These are phyloP conservation scores for Prionchulus punctatus DNA, from an alignment of 2,888 invertebrate genomes.

Conservation along the genomic window DNA sequence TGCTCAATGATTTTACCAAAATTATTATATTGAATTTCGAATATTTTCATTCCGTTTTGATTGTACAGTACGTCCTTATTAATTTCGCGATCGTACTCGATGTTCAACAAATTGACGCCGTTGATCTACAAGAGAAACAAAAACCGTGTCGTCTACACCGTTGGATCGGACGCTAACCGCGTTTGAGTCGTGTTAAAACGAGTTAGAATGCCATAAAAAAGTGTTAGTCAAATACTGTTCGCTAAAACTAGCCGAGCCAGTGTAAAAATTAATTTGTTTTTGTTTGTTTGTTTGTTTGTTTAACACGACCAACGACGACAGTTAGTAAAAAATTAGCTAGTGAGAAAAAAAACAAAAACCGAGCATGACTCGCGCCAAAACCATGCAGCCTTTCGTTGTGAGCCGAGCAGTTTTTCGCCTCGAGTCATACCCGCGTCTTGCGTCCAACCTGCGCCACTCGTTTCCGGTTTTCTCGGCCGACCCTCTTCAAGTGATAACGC, in stretches of 20 bases:
- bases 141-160: too few relatives aligned
- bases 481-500: conserved; percentile 65
- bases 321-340: not conserved
- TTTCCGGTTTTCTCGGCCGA: not conserved
- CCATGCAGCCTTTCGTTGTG: not conserved
- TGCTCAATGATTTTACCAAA: conserved; percentile 48
- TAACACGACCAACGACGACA: too few relatives aligned
- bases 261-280: too few relatives aligned
- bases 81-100: conserved; percentile 78
- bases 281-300: too few relatives aligned
- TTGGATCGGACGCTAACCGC: too few relatives aligned
- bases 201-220: too few relatives aligned
- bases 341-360: not conserved
- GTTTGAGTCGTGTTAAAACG: too few relatives aligned
- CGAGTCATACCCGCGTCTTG: conserved; percentile 30
- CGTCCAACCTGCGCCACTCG: conserved; percentile 24
- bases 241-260: not conserved
- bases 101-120: conserved; percentile 65
- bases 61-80: conserved; percentile 78
- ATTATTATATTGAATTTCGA: conserved; percentile 71
- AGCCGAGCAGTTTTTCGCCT: conserved; percentile 60
- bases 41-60: conserved; percentile 58
- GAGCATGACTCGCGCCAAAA: not conserved
- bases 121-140: conserved; percentile 58
- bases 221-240: not conserved